Base-by-base conservation (phyloP, 2,113 vertebrate genomes). In the Nothocercus nigrocapillus region DNA sequence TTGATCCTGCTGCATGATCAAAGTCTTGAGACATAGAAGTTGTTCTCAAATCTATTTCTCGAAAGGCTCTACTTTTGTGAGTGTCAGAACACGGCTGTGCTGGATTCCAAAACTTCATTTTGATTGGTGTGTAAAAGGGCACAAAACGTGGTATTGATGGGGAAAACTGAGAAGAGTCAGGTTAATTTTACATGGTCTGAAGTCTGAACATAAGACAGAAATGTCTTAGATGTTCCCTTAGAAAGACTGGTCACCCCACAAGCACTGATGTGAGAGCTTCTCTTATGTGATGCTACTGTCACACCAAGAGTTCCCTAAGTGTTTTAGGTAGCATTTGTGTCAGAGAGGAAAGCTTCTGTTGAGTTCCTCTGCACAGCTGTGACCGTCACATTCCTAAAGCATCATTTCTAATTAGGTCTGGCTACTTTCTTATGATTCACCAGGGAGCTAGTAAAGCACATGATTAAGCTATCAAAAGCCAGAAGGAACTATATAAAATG, bases 81-180 rank as follows among this genome's bases (percentile, higher is more conserved):
- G 58, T 10, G 12, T 58, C 15, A 0, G 1, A 62, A 81, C 1
- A 0, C 12, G 6, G 13, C 56, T 16, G 5, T 45, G 12, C 13
- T 40, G 30, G 62, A 4, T 25, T 76, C 25, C 40, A 80, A 73
- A 80, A 20, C 7, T 91, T 47, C 38, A 1, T 1, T 3, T 17
- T 3, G 22, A 69, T 32, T 82, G 28, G 47, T 75, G 42, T 70
- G 25, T 36, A 66, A 53, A 75, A 84, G 22, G 9, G 53, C 4
- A 53, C 0, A 3, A 83, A 12, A 8, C 3, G 24, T 21, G 58
- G 0, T 56, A 72, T 44, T 53, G 18, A 61, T 54, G 6, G 4
- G 11, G 34, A 93, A 92, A 49, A 0, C 1, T 49, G 11, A 69
- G n/a, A 49, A 17, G 13, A 11, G 42, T 40, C 14, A 45, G 16